Base-by-base conservation (phyloP, 1,140 invertebrate species). In the Leptinotarsa texana region DNA sequence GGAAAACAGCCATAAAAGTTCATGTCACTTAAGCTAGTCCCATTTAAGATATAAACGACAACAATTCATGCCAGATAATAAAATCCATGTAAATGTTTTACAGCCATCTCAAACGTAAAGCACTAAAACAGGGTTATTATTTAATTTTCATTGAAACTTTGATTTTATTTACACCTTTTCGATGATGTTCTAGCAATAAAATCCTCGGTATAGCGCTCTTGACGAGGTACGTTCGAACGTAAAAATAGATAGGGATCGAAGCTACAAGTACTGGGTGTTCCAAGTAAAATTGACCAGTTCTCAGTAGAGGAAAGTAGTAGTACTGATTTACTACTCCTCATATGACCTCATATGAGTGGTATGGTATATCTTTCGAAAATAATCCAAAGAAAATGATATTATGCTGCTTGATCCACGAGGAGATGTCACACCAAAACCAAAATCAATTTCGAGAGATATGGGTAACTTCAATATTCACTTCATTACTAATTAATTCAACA, bases 101-200 rank as follows among this genome's bases (percentile, higher is more conserved):
- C 4, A 3, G 11, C 17, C 63, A 13, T 21, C 63, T 65, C 2
- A 18, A 65, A 15, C 63, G 13, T 21, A 4, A 4, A 21, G 63
- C 63, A 65, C 17, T 65, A 5, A 42, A 65, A 65, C 63, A 65
- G 22, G 13, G 21, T 21, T 22, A 22, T n/a, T 49, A 69, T 69
- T 69, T 51, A 69, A 69, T 69, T 69, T 69, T 51, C 42, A 69
- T 15, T 69, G n/a, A 24, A 69, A 47, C 17, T 69, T 69, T 69
- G 68, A 69, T 69, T 69, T 69, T 47, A 69, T 69, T 18, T 22
- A 48, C 42, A 33, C 65, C 42, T 67, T 22, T 42, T 21, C 42
- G 24, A 69, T 69, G 68, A n/a, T 49, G n/a, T 27, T 42, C 42
- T 6, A 42, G 48, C 47, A 69, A 69, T 69, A 69, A 69, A 69